phyloP scores from a whole-genome alignment of 2,797 vertebrate genomes.

The Anabacerthia variegaticeps region DNA sequence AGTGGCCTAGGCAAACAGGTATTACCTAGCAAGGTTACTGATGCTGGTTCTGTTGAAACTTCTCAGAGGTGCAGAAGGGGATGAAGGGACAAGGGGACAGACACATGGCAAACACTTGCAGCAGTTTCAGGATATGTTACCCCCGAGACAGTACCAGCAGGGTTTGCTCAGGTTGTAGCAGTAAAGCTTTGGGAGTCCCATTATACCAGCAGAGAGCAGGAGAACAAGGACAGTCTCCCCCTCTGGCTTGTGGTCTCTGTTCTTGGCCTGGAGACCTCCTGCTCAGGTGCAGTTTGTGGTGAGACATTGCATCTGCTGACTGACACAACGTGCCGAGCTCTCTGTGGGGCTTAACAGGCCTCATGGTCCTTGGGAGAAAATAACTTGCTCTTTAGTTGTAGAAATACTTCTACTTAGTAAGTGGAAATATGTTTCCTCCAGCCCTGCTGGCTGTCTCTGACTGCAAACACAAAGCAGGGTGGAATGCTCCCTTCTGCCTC shows the following conservation, averaged over 20 bases:
- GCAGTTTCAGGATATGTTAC: not conserved
- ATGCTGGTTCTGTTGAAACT: not conserved
- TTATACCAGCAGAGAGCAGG: not conserved
- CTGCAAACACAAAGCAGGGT: not conserved
- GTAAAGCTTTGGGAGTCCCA: not conserved
- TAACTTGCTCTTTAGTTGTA: not conserved
- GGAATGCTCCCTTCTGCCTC: not conserved
- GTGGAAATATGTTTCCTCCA: not conserved
- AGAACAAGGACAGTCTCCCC: not conserved
- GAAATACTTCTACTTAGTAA: not conserved
- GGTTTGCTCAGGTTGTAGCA: not conserved
- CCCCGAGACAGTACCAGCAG: not conserved
- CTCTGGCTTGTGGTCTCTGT: not conserved
- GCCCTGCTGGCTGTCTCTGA: not conserved
- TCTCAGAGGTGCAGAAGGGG: not conserved
- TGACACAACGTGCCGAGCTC: not conserved
- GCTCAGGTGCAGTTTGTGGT: rapidly evolving
- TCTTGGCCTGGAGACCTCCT: not conserved
- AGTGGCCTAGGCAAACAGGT: not conserved
- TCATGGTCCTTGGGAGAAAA: not conserved
- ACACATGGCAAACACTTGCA: not conserved
- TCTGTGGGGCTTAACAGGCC: not conserved
- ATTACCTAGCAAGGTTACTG: not conserved
- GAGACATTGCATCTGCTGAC: not conserved
- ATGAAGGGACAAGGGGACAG: not conserved